phyloP scores from a whole-genome alignment of 1,140 invertebrate genomes.

The Zaprionus gabonicus region DNA sequence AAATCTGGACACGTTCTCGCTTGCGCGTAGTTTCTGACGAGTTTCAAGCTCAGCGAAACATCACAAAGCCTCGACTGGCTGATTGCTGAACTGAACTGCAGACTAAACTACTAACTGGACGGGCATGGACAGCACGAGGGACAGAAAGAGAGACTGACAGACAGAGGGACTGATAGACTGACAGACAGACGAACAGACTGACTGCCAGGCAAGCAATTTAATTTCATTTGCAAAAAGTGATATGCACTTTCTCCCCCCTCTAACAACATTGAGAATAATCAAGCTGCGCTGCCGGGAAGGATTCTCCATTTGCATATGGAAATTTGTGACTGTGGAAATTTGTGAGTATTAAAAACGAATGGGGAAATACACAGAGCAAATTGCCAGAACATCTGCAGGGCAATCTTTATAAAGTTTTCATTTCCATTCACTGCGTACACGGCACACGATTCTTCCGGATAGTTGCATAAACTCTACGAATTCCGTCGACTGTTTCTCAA shows the following conservation, averaged over 20 bases:
- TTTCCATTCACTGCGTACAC: background rate
- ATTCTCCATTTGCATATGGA: slow-evolving; percentile 54
- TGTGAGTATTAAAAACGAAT: background rate
- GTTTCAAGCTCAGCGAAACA: slow-evolving; percentile 5
- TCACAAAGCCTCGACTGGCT: slow-evolving; percentile 7
- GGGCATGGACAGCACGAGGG: slow-evolving; percentile 11
- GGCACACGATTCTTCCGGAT: background rate
- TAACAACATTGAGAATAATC: slow-evolving; percentile 37
- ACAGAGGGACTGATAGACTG: background rate
- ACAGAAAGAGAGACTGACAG: slow-evolving; percentile 22
- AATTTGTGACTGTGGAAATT: slow-evolving; percentile 12
- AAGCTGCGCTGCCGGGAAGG: slow-evolving; percentile 20
- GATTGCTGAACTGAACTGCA: slow-evolving; percentile 14
- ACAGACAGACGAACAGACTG: slow-evolving; percentile 21
- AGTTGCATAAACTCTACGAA: background rate
- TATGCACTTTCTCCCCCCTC: slow-evolving; percentile 8
- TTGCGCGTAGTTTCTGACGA: slow-evolving; percentile 9
- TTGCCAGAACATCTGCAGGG: background rate
- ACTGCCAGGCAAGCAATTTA: slow-evolving; percentile 38
- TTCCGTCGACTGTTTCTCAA: background rate
- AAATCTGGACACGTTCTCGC: slow-evolving; percentile 14
- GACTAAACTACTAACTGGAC: slow-evolving; percentile 5
- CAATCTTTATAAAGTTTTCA: slow-evolving; percentile 8
- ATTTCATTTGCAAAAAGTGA: slow-evolving; percentile 65
- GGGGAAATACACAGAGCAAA: background rate